A percentile compares a stretch with the other conserved stretches of the same genome.
These are phyloP conservation scores for Tragelaphus scriptus DNA, from an alignment of 2,113 vertebrate species.

Conservation along the genomic window DNA sequence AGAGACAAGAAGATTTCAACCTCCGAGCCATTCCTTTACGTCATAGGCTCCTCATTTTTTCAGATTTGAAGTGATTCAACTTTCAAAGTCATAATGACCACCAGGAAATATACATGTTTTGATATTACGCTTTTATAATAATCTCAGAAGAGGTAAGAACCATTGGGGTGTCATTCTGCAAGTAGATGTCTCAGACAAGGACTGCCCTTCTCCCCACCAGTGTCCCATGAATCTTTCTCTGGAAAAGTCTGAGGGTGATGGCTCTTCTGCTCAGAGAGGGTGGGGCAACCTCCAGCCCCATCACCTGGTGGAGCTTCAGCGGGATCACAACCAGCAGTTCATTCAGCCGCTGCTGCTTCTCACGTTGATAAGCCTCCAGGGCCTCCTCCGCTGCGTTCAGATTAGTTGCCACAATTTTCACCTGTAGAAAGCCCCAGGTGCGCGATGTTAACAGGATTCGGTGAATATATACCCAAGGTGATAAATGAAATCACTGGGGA, in stretches of 20 bases:
- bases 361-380: constrained; percentile 88
- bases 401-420: constrained; percentile 78
- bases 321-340: constrained; percentile 89
- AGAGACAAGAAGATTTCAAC: background rate
- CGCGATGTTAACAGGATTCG: background rate
- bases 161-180: background rate
- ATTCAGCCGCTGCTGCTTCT: constrained; percentile 91
- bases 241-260: background rate
- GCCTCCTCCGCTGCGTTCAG: constrained; percentile 79
- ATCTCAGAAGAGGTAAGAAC: background rate
- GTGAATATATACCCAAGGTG: background rate
- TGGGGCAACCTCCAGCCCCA: accelerated
- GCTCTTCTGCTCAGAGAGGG: background rate
- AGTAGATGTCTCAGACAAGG: background rate
- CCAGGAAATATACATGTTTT: background rate
- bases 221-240: background rate
- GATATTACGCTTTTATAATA: background rate
- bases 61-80: background rate
- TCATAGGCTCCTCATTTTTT: background rate
- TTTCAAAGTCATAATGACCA: background rate
- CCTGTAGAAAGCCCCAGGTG: constrained; percentile 76
- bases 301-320: constrained; percentile 93
- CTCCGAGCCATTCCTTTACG: background rate
- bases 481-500: background rate
- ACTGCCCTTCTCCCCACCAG: background rate